Evolutionary conservation across 2,113 vertebrate species (phyloP), one percentile per base, ranked within the genome.

Genomic region (Aldabrachelys gigantea): DNA sequence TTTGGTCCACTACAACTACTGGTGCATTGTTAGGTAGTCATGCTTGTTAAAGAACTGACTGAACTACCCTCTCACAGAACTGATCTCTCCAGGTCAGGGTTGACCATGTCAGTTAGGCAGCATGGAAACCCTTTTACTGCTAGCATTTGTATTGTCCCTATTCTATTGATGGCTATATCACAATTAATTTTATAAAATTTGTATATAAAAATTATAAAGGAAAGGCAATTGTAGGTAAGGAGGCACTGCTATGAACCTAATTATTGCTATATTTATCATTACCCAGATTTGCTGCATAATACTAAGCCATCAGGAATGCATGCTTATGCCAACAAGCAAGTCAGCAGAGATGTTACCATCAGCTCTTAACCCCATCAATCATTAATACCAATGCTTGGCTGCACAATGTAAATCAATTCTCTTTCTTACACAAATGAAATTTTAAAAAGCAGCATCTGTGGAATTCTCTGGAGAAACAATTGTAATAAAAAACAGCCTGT

Each of bases 151-250:
- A 5, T 22, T 25, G 4, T 49, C 16, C 7, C 56, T 38, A 22
- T 52, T 90, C 75, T 91, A 76, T 85, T 9, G 53, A 29, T 9
- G 69, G 72, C 10, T 75, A 8, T 3, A 80, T 56, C 4, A 22
- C 53, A 76, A 22, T 76, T 88, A 56, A 72, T 65, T 86, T 87
- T 29, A 8, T 56, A 50, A 56, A 57, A 38, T 81, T 57, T 86
- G 81, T 53, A 65, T 92, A 91, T 17, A 82, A 9, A 85, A 88
- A 91, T 69, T 50, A 52, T n/a, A 89, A 91, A 87, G 52, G 38
- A 81, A 82, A 7, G 4, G 21, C 49, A 69, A 91, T 17, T 17
- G 27, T 82, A 88, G 93, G 47, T 14, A 92, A 96, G 25, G 11
- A 78, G 83, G 72, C 3, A 16, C 27, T 29, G 13, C 47, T 86